phyloP scores from a whole-genome alignment of 2,888 invertebrate species.

The Acronicta alni region DNA sequence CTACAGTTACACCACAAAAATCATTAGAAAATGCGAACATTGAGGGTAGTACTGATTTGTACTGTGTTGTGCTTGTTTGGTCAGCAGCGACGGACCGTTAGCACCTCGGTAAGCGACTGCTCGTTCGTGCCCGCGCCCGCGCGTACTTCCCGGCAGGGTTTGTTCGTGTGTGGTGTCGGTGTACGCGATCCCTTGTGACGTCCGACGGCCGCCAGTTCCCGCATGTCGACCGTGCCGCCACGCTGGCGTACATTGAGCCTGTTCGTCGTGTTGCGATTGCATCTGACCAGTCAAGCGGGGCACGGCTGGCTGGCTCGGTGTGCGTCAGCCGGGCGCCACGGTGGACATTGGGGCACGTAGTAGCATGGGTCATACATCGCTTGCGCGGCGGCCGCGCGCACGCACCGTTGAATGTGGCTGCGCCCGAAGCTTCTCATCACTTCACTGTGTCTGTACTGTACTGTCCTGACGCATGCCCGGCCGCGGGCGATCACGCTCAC shows the following conservation, averaged over 20 bases:
- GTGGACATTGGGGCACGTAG: conserved; percentile 74
- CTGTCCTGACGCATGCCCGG: conserved; percentile 89
- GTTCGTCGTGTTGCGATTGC: conserved; percentile 36
- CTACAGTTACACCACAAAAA: conserved; percentile 67
- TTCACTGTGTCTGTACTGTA: conserved; percentile 88
- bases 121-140: conserved; percentile 79
- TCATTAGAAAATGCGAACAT: conserved; percentile 75
- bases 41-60: conserved; percentile 87
- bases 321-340: conserved; percentile 58
- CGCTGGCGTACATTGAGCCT: conserved; percentile 41
- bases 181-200: conserved; percentile 86
- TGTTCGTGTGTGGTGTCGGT: conserved; percentile 80
- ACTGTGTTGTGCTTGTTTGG: conserved; percentile 88
- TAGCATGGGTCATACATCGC: conserved; percentile 89
- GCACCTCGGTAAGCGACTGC: conserved; percentile 87
- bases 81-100: conserved; percentile 89
- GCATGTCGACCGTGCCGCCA: conserved; percentile 56
- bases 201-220: conserved; percentile 82
- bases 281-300: conserved; percentile 40
- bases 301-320: conserved; percentile 40
- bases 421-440: conserved; percentile 89
- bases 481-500: conserved; percentile 88
- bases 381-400: conserved; percentile 88
- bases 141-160: conserved; percentile 75
- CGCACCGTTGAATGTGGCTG: conserved; percentile 89